phyloP scores from a whole-genome alignment of 2,797 vertebrate species.

The Sebastes flavidus region DNA sequence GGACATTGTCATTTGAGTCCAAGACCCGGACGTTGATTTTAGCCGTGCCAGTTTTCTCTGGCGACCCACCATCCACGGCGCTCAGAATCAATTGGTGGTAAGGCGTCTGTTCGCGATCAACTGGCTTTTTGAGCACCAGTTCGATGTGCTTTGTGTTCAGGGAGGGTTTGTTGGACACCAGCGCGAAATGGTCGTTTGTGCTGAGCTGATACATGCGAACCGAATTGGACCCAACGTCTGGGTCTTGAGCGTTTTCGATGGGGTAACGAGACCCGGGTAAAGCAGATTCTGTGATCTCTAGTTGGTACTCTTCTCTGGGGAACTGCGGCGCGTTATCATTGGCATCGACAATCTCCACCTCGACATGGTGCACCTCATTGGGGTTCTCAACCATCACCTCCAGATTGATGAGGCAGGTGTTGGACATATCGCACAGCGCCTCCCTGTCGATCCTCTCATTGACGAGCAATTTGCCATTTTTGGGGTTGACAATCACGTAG shows the following conservation, averaged over 20 bases:
- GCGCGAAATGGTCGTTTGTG: conserved; percentile 91
- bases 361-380: conserved; percentile 89
- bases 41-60: conserved; percentile 89
- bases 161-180: conserved; percentile 92
- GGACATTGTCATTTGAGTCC: conserved; percentile 96
- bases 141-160: conserved; percentile 92
- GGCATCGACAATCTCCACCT: conserved; percentile 92
- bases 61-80: conserved; percentile 93
- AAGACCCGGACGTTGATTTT: conserved; percentile 91
- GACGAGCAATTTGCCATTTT: conserved; percentile 90
- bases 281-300: conserved; percentile 93
- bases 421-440: conserved; percentile 87
- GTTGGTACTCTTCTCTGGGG: conserved; percentile 89
- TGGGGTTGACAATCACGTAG: conserved; percentile 91
- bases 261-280: conserved; percentile 92
- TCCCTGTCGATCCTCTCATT: conserved; percentile 94
- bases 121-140: conserved; percentile 92
- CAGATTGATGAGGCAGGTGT: conserved; percentile 88
- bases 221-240: conserved; percentile 91
- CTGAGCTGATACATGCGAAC: conserved; percentile 92
- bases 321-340: conserved; percentile 95
- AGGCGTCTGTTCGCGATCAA: conserved; percentile 92
- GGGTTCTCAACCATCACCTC: conserved; percentile 92
- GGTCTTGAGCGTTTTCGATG: conserved; percentile 92
- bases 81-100: conserved; percentile 92